phyloP scores from a whole-genome alignment of 2,888 invertebrate genomes.

The Priocnemis perturbator region DNA sequence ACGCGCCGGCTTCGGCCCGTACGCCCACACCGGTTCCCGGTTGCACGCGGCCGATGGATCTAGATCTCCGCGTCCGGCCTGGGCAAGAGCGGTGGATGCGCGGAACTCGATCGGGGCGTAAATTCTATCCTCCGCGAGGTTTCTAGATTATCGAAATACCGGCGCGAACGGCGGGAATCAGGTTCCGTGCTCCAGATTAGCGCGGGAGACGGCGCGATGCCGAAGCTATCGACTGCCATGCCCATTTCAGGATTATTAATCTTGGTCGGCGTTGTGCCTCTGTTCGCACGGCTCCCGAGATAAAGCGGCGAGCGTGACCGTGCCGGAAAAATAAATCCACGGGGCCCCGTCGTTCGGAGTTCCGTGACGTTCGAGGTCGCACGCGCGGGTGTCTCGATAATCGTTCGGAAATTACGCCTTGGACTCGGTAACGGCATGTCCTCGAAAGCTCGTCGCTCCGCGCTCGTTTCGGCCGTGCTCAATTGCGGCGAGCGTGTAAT shows the following conservation, averaged over 20 bases:
- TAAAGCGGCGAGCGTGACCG: conserved; percentile 14
- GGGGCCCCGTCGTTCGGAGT: conserved; percentile 11
- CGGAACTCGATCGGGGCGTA: conserved; percentile 32
- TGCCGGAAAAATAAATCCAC: conserved; percentile 46
- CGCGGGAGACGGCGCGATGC: conserved; percentile 23
- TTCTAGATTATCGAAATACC: conserved; percentile 61
- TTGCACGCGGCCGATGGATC: too few species aligned
- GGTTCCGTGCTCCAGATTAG: conserved; percentile 52
- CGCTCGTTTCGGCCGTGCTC: too few species aligned
- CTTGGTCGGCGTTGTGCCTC: conserved; percentile 40
- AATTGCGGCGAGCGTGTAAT: too few species aligned
- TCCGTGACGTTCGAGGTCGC: conserved; percentile 26
- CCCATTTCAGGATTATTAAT: conserved; percentile 57
- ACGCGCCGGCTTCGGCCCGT: too few species aligned
- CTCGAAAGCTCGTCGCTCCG: too few species aligned
- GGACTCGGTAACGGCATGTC: too few species aligned
- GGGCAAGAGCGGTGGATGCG: too few species aligned
- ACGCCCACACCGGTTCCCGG: too few species aligned
- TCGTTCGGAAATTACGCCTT: too few species aligned
- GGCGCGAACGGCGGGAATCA: conserved; percentile 48
- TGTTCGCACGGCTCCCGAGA: conserved; percentile 28
- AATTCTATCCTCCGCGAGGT: conserved; percentile 48
- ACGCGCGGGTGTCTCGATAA: neutral
- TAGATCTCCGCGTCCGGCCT: too few species aligned
- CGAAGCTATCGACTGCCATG: conserved; percentile 47